Base-by-base conservation (phyloP, 2,797 vertebrate genomes). In the Brachyrhaphis roseni region DNA sequence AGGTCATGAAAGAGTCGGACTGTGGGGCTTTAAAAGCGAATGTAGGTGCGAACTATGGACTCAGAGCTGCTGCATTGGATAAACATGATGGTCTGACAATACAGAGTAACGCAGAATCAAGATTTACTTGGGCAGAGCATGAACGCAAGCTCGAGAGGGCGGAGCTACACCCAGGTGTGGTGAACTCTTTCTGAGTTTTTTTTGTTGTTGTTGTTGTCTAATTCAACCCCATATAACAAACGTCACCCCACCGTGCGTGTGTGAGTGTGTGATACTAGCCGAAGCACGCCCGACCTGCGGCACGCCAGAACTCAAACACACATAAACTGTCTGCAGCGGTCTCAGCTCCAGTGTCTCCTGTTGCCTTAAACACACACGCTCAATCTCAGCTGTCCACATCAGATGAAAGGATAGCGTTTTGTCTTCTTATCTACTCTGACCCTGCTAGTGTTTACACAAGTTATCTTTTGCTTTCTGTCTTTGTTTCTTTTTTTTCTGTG, bases 141-240 rank as follows among this genome's bases (percentile, higher is more conserved):
- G 1, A 86, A 79, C 70, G 81, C 83, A 41, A 72, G 82, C 47
- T 64, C 49, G 4, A 53, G 70, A 34, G 88, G 85, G 91, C n/a
- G 45, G 79, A 83, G 80, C 82, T 89, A 85, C 39, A 82, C 75
- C 89, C 94, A 95, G 94, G 95, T 95, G 93, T 88, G 84, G 78
- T 82, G 75, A 71, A 55, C 8, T 43, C 45, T 68, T 76, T 77
- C 49, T 78, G 66, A 82, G 47, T 47, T 46, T 64, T 16, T 34
- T 59, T 55, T 49, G 11, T 55, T 55, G 2, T 43, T 11, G 41
- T 76, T 11, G 41, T 76, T 87, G 82, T 93, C 88, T 89, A 82
- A 84, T 87, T 90, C 92, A 86, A 74, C 91, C 90, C 86, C 78
- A 70, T 23, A 64, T 68, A 84, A 85, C 84, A 71, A 79, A 80